These are phyloP conservation scores for Indicator maculatus DNA, from an alignment of 2,113 vertebrate species.

Conservation along the genomic window DNA sequence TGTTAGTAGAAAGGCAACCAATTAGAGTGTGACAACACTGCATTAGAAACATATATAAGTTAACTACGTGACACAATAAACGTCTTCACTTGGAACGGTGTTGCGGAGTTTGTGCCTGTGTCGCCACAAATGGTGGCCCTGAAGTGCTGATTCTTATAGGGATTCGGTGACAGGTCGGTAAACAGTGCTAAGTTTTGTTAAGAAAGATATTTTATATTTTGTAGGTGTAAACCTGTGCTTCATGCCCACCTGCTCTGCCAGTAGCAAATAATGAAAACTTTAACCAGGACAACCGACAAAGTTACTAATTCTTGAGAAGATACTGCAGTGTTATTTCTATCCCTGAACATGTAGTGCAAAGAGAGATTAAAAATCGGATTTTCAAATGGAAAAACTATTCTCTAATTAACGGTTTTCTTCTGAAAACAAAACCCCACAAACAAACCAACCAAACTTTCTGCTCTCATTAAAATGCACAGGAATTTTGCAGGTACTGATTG, in stretches of 20 bases:
- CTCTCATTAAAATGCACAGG: conserved; percentile 4
- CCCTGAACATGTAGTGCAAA: conserved; percentile 10
- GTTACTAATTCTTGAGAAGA: conserved; percentile 40
- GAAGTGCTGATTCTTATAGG: too few relatives aligned
- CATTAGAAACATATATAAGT: too few relatives aligned
- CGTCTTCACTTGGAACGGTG: too few relatives aligned
- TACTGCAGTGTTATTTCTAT: conserved; percentile 34
- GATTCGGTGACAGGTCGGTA: too few relatives aligned
- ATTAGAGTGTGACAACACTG: too few relatives aligned
- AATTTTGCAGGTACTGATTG: neutral
- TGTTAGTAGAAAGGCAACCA: too few relatives aligned
- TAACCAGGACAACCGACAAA: conserved; percentile 53
- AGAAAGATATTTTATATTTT: too few relatives aligned
- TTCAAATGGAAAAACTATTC: conserved; percentile 6
- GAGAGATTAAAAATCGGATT: conserved; percentile 8
- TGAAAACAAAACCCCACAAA: neutral
- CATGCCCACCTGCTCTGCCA: conserved; percentile 19
- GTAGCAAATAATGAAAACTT: conserved; percentile 62
- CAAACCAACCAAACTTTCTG: neutral
- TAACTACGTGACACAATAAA: too few relatives aligned
- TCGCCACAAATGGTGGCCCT: too few relatives aligned
- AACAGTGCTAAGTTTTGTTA: too few relatives aligned
- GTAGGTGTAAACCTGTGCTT: neutral
- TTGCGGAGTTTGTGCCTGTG: too few relatives aligned
- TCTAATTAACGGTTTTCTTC: neutral